Evolutionary conservation across 2,888 invertebrate species (phyloP).

Genomic region (Eristalinus aeneus): DNA sequence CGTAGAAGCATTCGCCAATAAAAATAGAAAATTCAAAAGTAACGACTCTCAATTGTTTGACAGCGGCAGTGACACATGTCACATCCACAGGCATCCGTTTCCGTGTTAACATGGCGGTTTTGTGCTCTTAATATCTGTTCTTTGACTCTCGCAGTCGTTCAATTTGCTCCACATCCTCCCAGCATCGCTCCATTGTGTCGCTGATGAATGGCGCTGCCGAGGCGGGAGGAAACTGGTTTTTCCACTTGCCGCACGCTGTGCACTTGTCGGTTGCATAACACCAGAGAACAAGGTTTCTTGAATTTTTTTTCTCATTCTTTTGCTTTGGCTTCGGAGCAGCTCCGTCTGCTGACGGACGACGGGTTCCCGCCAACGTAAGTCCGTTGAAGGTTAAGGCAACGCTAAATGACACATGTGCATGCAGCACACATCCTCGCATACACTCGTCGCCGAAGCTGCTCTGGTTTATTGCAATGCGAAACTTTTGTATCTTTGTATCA

Average conservation of each 20-base stretch:
- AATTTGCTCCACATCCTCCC: constrained; percentile 44
- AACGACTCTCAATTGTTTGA: constrained; percentile 45
- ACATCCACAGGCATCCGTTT: constrained; percentile 46
- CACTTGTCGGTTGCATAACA: constrained; percentile 61
- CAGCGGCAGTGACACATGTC: constrained; percentile 18
- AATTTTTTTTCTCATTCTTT: constrained; percentile 11
- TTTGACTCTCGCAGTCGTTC: constrained; percentile 63
- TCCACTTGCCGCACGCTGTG: constrained; percentile 54
- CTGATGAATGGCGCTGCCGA: not conserved
- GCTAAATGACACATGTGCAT: constrained; percentile 42
- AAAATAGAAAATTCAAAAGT: constrained; percentile 30
- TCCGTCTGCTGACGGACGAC: constrained; percentile 22
- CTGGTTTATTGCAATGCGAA: constrained; percentile 36
- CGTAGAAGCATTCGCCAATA: constrained; percentile 5
- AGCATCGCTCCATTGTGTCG: not conserved
- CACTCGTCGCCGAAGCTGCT: not conserved
- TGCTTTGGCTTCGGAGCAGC: not conserved
- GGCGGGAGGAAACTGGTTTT: constrained; percentile 50
- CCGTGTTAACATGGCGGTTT: constrained; percentile 53
- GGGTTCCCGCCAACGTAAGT: constrained; percentile 52
- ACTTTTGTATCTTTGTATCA: constrained; percentile 3
- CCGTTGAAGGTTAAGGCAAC: constrained; percentile 62
- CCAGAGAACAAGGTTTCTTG: constrained; percentile 11
- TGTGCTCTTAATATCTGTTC: constrained; percentile 46
- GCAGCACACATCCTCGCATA: constrained; percentile 8